Evolutionary conservation across 2,888 invertebrate species (phyloP), one percentile per base, ranked within the genome.

Genomic region (Nesidiocoris tenuis): DNA sequence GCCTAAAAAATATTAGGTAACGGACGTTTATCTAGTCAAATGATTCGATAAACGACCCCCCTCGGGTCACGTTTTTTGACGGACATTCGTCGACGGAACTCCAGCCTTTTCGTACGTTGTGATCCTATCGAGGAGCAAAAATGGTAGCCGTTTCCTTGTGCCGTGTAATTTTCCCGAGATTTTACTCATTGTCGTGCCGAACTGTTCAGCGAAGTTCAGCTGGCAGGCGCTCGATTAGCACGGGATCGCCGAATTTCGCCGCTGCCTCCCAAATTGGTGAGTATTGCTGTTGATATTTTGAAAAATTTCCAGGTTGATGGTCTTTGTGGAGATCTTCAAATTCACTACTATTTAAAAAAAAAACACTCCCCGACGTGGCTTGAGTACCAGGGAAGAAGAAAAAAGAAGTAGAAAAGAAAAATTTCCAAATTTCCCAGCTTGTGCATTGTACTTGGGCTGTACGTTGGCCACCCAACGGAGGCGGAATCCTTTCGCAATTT

Each of bases 21-120:
- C 59, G n/a, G 3, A 18, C n/a, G 59, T 9, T 59, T 59, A 59
- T 59, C 59, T 59, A 59, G 3, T 19, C 7, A 18, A n/a, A 18
- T 59, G 19, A 59, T 72, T 72, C 21, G 72, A 72, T 72, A 72
- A 39, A n/a, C 72, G 72, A 72, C 72, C 72, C 72, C 72, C 72
- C 72, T 23, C n/a, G 72, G 72, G 72, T 72, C 72, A 72, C 72
- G 72, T 72, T 72, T 72, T 9, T 18, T 39, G 39, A n/a, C 21
- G 17, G 19, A 21, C 57, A 54, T 61, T 61, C 59, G 23, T 22
- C 61, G 55, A 71, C 17, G 56, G 39, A 57, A 70, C 61, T 54
- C 61, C 61, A 61, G 61, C 39, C 72, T n/a, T 61, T 72, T 39
- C 9, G 17, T 16, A 21, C 59, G 23, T 63, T 39, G 7, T 19